Evolutionary conservation across 2,888 invertebrate species (phyloP), one percentile per base, ranked within the genome.

Genomic region (Drosophila mulleri): DNA sequence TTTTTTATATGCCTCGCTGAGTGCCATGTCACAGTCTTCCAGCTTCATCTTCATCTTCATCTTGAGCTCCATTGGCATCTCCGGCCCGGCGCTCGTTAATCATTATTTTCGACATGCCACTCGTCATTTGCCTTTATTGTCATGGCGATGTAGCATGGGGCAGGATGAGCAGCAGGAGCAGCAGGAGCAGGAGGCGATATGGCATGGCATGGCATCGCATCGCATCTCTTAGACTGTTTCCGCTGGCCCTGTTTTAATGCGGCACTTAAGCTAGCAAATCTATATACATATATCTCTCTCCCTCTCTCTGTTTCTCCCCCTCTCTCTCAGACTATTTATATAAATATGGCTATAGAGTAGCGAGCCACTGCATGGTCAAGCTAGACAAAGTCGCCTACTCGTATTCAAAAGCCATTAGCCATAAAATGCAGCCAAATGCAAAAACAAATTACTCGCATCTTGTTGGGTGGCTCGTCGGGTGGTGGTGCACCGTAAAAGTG

Each of bases 51-150:
- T 20, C 59, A 41, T 48, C 78, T 47, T 18, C 67, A 44, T 39
- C 56, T 56, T 50, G 29, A 41, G 57, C 78, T 59, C 42, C 72
- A 62, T 54, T 45, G 52, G 59, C 75, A 70, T 70, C 70, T 67
- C 68, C 63, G 66, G 50, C 62, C 58, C 64, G 41, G 52, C 41
- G 88, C 88, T 86, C 86, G 89, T 86, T 86, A 86, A 86, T 86
- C 86, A 86, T 89, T 86, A 88, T 86, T 88, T 89, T 89, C 88
- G 81, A 88, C 86, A 86, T 89, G 85, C 78, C 86, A 85, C 88
- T 86, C 86, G 89, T 86, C 86, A 86, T 85, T 89, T 86, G 86
- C 86, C 88, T 88, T 86, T 89, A 86, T 89, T 86, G 89, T 86
- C 86, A 89, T 89, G 86, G 88, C 71, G 75, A 89, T 85, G 84